Evolutionary conservation across 2,888 invertebrate genomes (phyloP).

Genomic region (Xylota sylvarum): DNA sequence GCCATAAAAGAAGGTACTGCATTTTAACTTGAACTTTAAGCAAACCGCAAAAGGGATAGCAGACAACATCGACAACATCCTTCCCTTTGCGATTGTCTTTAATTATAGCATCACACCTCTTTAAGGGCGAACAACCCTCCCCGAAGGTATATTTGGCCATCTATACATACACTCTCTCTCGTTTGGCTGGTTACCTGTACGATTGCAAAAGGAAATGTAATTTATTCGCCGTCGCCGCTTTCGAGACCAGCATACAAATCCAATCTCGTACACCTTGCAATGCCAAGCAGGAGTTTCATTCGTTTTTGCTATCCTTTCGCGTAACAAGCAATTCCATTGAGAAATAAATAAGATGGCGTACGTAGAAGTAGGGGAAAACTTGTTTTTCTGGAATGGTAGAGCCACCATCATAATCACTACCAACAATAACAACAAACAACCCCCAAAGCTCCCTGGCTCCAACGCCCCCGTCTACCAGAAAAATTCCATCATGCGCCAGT

Average conservation of each 20-base stretch:
- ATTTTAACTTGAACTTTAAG: neutral
- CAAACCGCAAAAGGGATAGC: neutral
- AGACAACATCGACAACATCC: neutral
- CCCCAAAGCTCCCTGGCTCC: slow-evolving; percentile 36
- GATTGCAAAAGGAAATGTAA: slow-evolving; percentile 43
- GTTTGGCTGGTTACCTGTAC: slow-evolving; percentile 31
- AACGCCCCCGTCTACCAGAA: neutral
- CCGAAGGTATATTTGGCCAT: slow-evolving; percentile 31
- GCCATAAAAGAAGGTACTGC: neutral
- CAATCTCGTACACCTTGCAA: slow-evolving; percentile 59
- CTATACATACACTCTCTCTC: neutral
- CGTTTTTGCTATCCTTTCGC: slow-evolving; percentile 46
- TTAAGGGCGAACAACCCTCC: slow-evolving; percentile 42
- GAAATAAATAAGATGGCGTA: slow-evolving; percentile 68
- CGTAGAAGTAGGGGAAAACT: slow-evolving; percentile 23
- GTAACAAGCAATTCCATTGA: slow-evolving; percentile 65
- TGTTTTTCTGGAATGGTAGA: slow-evolving; percentile 41
- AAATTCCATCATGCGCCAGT: slow-evolving; percentile 50
- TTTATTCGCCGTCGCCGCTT: slow-evolving; percentile 50
- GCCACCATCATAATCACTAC: slow-evolving; percentile 18
- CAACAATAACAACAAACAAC: slow-evolving; percentile 53
- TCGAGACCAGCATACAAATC: slow-evolving; percentile 69
- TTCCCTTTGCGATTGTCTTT: slow-evolving; percentile 32
- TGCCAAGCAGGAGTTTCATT: slow-evolving; percentile 32
- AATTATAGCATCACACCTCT: slow-evolving; percentile 68